Percentiles rank a stretch among this genome's conserved stretches.
These are phyloP conservation scores for Hydrolagus colliei DNA, from an alignment of 2,797 vertebrate genomes.

Conservation along the genomic window DNA sequence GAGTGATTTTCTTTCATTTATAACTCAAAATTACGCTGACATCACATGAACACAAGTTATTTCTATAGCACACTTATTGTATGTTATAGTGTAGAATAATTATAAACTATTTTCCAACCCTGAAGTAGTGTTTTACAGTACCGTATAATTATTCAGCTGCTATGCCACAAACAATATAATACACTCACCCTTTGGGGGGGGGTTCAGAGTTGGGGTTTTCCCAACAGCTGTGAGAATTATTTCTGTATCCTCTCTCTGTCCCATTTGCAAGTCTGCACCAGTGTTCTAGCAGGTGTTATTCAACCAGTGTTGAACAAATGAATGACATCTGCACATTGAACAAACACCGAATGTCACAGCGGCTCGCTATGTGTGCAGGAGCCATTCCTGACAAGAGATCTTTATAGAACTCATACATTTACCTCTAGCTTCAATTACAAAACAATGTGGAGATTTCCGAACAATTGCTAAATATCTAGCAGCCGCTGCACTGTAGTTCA, in stretches of 20 bases:
- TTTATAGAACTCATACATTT: no score
- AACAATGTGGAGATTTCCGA: no score
- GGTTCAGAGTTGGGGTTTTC: no score
- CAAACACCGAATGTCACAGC: not conserved
- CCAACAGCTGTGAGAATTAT: no score
- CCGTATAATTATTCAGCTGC: not conserved
- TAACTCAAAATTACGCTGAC: not conserved
- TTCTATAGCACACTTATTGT: not conserved
- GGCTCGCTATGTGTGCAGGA: no score
- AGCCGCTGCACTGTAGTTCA: no score
- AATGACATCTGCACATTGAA: conserved; percentile 6
- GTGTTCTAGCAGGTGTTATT: no score
- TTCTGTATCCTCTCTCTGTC: no score
- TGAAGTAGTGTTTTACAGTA: not conserved
- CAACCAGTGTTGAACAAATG: conserved; percentile 17
- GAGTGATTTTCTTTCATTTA: not conserved
- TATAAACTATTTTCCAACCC: not conserved
- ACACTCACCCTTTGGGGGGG: conserved; percentile 21
- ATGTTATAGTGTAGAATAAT: not conserved
- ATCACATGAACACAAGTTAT: not conserved
- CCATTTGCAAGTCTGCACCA: no score
- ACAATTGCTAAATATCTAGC: no score
- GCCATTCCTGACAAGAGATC: no score
- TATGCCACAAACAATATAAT: not conserved
- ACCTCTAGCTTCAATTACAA: no score